A percentile compares a stretch with the other conserved stretches of the same genome.
Evolutionary conservation across 2,797 vertebrate species (phyloP).

Genomic region (Eptatretus atami): DNA sequence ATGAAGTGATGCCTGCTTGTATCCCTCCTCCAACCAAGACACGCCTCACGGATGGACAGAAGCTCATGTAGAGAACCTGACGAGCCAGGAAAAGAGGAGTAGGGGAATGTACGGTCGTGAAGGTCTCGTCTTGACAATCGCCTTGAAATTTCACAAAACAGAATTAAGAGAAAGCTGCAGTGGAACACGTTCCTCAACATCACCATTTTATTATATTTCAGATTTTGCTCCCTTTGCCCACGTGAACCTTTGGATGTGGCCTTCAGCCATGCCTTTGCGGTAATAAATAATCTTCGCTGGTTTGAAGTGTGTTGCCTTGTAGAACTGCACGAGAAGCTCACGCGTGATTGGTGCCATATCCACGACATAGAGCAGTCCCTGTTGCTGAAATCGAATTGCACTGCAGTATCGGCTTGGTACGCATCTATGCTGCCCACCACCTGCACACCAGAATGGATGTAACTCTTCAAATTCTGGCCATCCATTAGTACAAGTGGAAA

Average conservation of each 20-base stretch:
- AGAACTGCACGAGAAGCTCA: conserved; percentile 87
- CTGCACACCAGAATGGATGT: conserved; percentile 13
- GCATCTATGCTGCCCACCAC: conserved; percentile 96
- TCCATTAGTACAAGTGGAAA: too few relatives aligned
- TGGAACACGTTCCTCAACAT: too few relatives aligned
- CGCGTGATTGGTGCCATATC: conserved; percentile 87
- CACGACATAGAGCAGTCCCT: conserved; percentile 78
- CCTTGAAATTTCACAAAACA: too few relatives aligned
- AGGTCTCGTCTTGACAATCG: not conserved
- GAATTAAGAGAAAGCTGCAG: too few relatives aligned
- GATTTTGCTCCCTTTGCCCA: too few relatives aligned
- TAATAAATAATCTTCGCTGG: conserved; percentile 94
- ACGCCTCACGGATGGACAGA: conserved; percentile 86
- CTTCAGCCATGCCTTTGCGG: conserved; percentile 77
- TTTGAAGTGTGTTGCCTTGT: conserved; percentile 93
- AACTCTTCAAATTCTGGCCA: too few relatives aligned
- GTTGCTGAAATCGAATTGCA: conserved; percentile 73
- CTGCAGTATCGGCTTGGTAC: conserved; percentile 85
- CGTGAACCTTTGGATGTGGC: conserved; percentile 69
- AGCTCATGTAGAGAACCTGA: conserved; percentile 92
- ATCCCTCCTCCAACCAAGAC: conserved; percentile 93
- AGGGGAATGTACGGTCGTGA: conserved; percentile 7
- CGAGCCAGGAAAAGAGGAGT: conserved; percentile 7
- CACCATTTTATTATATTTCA: too few relatives aligned
- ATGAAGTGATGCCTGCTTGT: conserved; percentile 98